These are phyloP conservation scores for Psilopogon haemacephalus DNA, from an alignment of 2,113 vertebrate species.

Conservation along the genomic window DNA sequence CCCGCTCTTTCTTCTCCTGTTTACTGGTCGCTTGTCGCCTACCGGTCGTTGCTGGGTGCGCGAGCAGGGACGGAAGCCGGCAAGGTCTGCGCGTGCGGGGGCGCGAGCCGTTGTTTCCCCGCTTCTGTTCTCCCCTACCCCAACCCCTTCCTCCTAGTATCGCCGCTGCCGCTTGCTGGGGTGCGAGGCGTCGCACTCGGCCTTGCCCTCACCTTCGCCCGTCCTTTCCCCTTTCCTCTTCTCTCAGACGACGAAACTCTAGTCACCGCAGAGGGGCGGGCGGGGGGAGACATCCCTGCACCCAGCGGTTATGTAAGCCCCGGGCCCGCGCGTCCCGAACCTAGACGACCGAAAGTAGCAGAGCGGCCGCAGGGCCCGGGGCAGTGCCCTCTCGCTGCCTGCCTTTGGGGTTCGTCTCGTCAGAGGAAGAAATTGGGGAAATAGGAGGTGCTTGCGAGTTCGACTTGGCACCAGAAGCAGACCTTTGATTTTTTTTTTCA, in stretches of 20 bases:
- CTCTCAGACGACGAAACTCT: background rate
- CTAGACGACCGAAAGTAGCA: background rate
- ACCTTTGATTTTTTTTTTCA: background rate
- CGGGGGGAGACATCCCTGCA: background rate
- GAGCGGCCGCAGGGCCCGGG: background rate
- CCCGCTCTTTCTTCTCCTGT: fast-evolving
- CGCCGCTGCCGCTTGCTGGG: background rate
- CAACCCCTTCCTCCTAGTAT: fast-evolving
- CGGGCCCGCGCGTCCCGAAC: background rate
- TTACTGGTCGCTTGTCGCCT: no score
- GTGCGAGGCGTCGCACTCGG: background rate
- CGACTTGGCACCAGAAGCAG: background rate
- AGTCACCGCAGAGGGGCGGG: background rate
- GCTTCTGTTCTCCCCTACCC: no score
- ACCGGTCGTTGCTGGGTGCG: background rate
- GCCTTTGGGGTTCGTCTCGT: background rate
- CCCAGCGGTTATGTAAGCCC: background rate
- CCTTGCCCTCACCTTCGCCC: background rate
- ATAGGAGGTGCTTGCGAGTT: background rate
- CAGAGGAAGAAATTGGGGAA: background rate
- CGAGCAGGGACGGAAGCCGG: background rate
- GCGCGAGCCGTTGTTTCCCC: background rate
- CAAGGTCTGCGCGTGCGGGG: slow-evolving; percentile 1
- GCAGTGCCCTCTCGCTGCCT: background rate
- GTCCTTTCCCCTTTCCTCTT: background rate